Percentiles rank a stretch among this genome's conserved stretches.
Evolutionary conservation across 2,113 vertebrate genomes (phyloP).

Genomic region (Lontra canadensis): DNA sequence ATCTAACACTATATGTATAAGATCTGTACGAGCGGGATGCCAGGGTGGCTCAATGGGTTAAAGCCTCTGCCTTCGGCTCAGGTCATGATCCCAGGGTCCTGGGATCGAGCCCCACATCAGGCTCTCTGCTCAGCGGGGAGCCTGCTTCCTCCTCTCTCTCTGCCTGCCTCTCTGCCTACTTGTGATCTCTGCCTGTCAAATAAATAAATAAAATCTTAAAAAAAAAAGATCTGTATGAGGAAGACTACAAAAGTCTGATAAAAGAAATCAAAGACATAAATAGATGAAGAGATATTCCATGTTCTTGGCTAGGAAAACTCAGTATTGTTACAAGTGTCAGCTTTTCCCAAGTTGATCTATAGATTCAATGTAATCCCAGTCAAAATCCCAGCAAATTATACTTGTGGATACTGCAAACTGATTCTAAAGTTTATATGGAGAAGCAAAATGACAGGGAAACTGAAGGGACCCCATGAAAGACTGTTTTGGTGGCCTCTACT

Average conservation of each 20-base stretch:
- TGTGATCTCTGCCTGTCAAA: too few species aligned
- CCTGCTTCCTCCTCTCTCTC: too few species aligned
- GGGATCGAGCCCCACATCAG: fast-evolving
- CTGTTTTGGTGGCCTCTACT: not conserved
- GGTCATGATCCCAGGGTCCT: too few species aligned
- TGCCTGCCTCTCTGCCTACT: too few species aligned
- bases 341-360: not conserved
- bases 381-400: not conserved
- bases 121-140: too few species aligned
- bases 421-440: not conserved
- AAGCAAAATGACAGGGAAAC: not conserved
- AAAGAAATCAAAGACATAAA: not conserved
- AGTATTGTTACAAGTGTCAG: not conserved
- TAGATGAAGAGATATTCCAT: not conserved
- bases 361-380: not conserved
- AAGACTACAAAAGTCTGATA: not conserved
- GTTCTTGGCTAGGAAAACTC: not conserved
- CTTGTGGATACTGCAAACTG: not conserved
- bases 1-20: not conserved
- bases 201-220: too few species aligned
- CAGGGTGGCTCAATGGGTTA: too few species aligned
- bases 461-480: not conserved
- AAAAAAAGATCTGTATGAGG: not conserved
- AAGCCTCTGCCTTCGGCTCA: too few species aligned
- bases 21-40: not conserved